Conservation (phyloP, 2,888 invertebrate species). For the Ferdinandea cuprea region DNA sequence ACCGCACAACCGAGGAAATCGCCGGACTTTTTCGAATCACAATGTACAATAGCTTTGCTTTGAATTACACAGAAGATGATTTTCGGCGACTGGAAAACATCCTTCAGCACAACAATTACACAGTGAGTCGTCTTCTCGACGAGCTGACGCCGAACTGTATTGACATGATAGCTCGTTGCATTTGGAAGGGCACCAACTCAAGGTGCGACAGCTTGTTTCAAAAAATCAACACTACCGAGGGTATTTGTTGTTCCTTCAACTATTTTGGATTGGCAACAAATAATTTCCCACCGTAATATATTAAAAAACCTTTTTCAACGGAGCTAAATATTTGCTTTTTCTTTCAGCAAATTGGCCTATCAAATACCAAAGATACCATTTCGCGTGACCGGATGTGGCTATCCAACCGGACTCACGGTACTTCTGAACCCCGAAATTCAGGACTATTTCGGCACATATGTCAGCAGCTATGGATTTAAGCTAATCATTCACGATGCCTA, state of each 20-base stretch:
- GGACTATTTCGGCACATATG: conserved; percentile 86
- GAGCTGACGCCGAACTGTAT: conserved; percentile 84
- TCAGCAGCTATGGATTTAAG: conserved; percentile 86
- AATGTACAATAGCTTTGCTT: conserved; percentile 78
- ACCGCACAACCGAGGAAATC: conserved; percentile 79
- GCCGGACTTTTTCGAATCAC: conserved; percentile 78
- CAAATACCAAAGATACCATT: conserved; percentile 84
- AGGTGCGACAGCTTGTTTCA: conserved; percentile 85
- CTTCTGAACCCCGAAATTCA: conserved; percentile 84
- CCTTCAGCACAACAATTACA: conserved; percentile 79
- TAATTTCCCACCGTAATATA: conserved; percentile 79
- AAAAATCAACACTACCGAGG: conserved; percentile 84
- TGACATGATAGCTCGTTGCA: conserved; percentile 85
- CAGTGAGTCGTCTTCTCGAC: conserved; percentile 75
- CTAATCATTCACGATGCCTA: conserved; percentile 87
- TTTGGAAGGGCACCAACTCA: conserved; percentile 86
- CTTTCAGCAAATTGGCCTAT: conserved; percentile 79
- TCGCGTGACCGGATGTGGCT: conserved; percentile 87
- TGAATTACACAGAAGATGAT: conserved; percentile 76
- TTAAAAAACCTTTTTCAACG: too few species aligned
- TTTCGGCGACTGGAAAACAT: conserved; percentile 77
- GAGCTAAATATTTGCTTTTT: too few species aligned
- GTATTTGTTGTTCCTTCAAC: conserved; percentile 88
- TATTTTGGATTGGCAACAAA: conserved; percentile 84
- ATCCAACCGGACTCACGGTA: conserved; percentile 87